Conservation (phyloP, 2,888 invertebrate species). For the Athetis lepigone region DNA sequence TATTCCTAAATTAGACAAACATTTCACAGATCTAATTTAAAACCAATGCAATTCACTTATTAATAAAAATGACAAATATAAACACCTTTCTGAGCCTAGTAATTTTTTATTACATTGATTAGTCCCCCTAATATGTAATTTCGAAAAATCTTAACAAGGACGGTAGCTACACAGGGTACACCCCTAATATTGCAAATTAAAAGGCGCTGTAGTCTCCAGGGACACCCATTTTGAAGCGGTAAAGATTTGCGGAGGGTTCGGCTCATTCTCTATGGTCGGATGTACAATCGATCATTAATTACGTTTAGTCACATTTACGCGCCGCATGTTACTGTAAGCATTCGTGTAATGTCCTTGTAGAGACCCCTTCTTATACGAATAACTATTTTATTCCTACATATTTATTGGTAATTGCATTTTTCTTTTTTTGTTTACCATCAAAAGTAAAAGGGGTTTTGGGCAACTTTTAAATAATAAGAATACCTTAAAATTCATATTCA, state of each 20-base stretch:
- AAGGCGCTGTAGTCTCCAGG: conserved; percentile 85
- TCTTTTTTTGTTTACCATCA: neutral
- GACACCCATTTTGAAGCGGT: conserved; percentile 82
- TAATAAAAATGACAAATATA: neutral
- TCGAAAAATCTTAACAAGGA: conserved; percentile 65
- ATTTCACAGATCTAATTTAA: neutral
- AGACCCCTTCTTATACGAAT: conserved; percentile 55
- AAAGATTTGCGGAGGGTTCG: conserved; percentile 86
- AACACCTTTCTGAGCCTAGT: too few species aligned
- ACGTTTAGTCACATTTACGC: conserved; percentile 88
- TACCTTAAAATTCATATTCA: too few species aligned
- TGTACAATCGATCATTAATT: conserved; percentile 89
- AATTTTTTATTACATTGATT: conserved; percentile 11
- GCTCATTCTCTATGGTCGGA: conserved; percentile 77
- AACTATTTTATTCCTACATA: conserved; percentile 42
- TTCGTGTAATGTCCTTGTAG: conserved; percentile 66
- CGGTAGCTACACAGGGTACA: conserved; percentile 70
- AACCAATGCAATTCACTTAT: neutral
- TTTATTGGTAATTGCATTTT: conserved; percentile 35
- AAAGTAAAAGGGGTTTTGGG: neutral
- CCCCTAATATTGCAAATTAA: conserved; percentile 90
- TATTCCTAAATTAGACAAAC: too few species aligned
- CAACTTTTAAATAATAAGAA: too few species aligned
- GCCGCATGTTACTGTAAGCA: conserved; percentile 84
- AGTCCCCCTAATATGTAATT: conserved; percentile 55